Base-by-base conservation (phyloP, 2,113 vertebrate genomes). In the Mesitornis unicolor region DNA sequence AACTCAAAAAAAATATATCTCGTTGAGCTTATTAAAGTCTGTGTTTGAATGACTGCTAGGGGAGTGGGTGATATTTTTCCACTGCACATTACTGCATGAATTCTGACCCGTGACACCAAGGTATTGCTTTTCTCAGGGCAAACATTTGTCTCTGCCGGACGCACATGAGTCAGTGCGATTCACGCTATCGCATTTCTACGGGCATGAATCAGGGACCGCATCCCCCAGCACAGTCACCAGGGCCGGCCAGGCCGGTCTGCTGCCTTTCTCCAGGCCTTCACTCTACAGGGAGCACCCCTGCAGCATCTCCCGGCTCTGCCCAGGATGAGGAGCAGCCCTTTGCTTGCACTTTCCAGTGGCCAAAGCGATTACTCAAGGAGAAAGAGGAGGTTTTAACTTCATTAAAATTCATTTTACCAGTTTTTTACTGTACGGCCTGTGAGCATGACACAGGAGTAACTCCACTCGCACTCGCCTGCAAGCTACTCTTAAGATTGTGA, bases 131-230 rank as follows among this genome's bases (percentile, higher is more conserved):
- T 19, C 50, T 21, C 0, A 2, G 35, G 35, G 19, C 16, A 16
- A 8, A 33, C 25, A 2, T 22, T 36, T 5, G 4, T 7, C 42
- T 18, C 10, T 2, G 61, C 16, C 9, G 0, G 53, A 31, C 2
- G 25, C 24, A 5, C 29, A 0, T 2, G 29, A 7, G 50, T 35
- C 9, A 26, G 35, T 28, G 0, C 1, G 26, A 33, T 6, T 36
- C 51, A 13, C 51, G 51, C 1, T 0, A 4, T 4, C 43, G 7
- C 38, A 1, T 22, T 31, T 10, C 13, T n/a, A 12, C 0, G 17
- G 53, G 6, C 7, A 0, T 0, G 40, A 25, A 16, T 2, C 15
- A 7, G n/a, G n/a, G n/a, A n/a, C n/a, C n/a, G n/a, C n/a, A n/a
- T n/a, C n/a, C n/a, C n/a, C n/a, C n/a, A n/a, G n/a, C n/a, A n/a